Evolutionary conservation across 2,797 vertebrate genomes (phyloP).

Genomic region (Varecia variegata): DNA sequence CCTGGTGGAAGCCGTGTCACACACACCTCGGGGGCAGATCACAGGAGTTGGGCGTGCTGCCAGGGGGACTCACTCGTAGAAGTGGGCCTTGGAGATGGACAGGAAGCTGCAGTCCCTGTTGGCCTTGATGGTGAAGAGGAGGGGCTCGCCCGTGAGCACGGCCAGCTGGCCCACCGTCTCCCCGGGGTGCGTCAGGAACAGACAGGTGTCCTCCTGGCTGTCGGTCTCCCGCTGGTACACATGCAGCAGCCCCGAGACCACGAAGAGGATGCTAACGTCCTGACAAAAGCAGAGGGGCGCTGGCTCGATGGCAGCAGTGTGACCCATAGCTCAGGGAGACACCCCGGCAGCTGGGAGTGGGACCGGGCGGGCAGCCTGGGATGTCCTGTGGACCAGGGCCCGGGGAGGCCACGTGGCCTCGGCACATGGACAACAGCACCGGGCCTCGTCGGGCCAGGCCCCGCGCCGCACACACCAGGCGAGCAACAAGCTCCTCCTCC

Average conservation of each 20-base stretch:
- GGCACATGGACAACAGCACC: too few species aligned
- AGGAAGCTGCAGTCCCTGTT: slow-evolving; percentile 94
- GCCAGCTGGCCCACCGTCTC: slow-evolving; percentile 96
- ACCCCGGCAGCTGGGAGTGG: fast-evolving
- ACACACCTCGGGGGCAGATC: neutral
- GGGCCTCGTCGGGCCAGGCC: neutral
- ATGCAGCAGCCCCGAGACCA: slow-evolving; percentile 93
- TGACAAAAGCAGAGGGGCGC: slow-evolving; percentile 63
- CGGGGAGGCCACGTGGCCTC: neutral
- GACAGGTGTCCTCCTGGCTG: slow-evolving; percentile 91
- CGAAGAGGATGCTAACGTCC: slow-evolving; percentile 93
- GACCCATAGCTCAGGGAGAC: neutral
- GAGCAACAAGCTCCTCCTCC: neutral
- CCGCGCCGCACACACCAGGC: neutral
- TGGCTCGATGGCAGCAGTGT: neutral
- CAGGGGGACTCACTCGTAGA: slow-evolving; percentile 91
- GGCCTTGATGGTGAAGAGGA: slow-evolving; percentile 94
- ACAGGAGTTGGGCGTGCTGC: neutral
- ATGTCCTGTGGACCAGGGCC: neutral
- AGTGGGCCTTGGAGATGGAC: slow-evolving; percentile 94
- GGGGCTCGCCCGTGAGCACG: slow-evolving; percentile 94
- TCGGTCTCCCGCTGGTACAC: slow-evolving; percentile 96
- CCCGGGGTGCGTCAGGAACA: slow-evolving; percentile 94
- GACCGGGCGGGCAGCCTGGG: neutral
- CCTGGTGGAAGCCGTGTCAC: neutral